Conservation (phyloP, 2,888 invertebrate genomes). For the Zaprionus bogoriensis region DNA sequence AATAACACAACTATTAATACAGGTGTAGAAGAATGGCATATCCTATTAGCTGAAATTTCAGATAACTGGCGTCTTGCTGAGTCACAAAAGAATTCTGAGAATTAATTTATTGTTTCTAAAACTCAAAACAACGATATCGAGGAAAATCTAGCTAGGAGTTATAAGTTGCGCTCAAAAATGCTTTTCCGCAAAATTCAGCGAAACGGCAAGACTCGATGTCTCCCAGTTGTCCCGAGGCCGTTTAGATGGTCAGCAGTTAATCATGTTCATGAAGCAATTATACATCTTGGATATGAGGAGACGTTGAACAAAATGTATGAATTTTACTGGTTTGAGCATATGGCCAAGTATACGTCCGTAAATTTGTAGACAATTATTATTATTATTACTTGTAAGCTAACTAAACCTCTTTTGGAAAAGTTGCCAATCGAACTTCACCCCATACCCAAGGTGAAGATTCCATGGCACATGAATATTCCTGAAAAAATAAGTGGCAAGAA, state of each 20-base stretch:
- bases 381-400: slow-evolving; percentile 14
- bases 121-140: slow-evolving; percentile 2
- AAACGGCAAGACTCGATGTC: slow-evolving; percentile 34
- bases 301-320: slow-evolving; percentile 34
- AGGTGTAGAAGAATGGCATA: neutral
- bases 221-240: slow-evolving; percentile 29
- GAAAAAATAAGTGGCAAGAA: neutral
- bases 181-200: slow-evolving; percentile 24
- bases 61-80: slow-evolving; percentile 9
- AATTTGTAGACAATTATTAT: slow-evolving; percentile 15
- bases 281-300: slow-evolving; percentile 36
- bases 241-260: slow-evolving; percentile 35
- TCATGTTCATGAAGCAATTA: slow-evolving; percentile 27
- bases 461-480: neutral
- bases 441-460: slow-evolving; percentile 6
- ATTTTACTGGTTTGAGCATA: slow-evolving; percentile 22
- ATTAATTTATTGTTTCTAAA: neutral
- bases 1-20: neutral
- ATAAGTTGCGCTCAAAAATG: slow-evolving; percentile 10
- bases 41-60: slow-evolving; percentile 4
- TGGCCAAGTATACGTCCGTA: slow-evolving; percentile 26
- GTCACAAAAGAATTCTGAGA: slow-evolving; percentile 2
- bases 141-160: slow-evolving; percentile 15
- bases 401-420: neutral
- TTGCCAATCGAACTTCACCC: neutral